These are phyloP conservation scores for Gibbula magus DNA, from an alignment of 2,888 invertebrate species.

Conservation along the genomic window DNA sequence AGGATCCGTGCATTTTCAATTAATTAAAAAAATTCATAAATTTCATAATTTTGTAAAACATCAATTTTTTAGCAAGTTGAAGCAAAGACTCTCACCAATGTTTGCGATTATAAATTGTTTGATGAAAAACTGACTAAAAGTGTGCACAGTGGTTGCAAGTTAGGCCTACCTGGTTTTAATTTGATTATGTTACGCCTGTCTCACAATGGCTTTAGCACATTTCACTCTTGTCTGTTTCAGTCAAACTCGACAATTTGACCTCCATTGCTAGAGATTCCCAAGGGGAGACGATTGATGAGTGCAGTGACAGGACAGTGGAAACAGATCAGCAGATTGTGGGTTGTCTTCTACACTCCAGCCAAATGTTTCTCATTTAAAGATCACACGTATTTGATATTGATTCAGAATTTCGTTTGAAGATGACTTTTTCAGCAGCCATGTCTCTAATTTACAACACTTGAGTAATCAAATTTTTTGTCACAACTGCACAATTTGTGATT, in stretches of 20 bases:
- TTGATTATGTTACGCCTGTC: not conserved
- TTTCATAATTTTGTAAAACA: too few relatives aligned
- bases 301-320: not conserved
- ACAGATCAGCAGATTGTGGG: not conserved
- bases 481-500: not conserved
- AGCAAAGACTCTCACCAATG: too few relatives aligned
- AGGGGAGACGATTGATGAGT: not conserved
- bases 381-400: constrained; percentile 12
- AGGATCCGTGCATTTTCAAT: too few relatives aligned
- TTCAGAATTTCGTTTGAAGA: constrained; percentile 12
- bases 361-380: not conserved
- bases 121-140: not conserved
- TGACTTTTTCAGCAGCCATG: not conserved
- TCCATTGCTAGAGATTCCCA: not conserved
- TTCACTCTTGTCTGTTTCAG: not conserved
- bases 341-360: too few relatives aligned
- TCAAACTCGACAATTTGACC: constrained; percentile 2
- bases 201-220: not conserved
- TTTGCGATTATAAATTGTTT: not conserved
- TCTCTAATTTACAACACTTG: not conserved
- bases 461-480: not conserved
- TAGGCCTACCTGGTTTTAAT: not conserved
- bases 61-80: too few relatives aligned
- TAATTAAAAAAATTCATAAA: too few relatives aligned
- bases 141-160: not conserved